A percentile compares a stretch with the other conserved stretches of the same genome.
Conservation (phyloP, 2,888 invertebrate genomes). For the Luperina testacea region DNA sequence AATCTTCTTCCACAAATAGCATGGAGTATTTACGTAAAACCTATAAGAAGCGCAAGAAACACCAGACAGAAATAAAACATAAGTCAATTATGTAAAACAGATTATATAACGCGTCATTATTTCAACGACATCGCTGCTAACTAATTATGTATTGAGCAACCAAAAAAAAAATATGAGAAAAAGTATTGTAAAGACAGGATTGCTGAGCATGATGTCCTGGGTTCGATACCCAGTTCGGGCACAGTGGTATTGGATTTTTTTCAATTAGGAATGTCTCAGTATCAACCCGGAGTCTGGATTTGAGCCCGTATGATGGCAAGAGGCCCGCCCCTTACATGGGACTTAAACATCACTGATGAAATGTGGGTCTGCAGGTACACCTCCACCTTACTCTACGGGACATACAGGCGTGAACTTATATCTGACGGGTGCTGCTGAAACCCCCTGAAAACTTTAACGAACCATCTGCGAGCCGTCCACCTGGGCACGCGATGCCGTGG, state of each 20-base stretch:
- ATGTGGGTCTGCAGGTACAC: background rate
- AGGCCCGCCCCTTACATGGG: no score
- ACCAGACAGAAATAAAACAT: slow-evolving; percentile 13
- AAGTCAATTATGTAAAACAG: slow-evolving; percentile 33
- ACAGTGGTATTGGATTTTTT: background rate
- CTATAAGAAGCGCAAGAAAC: background rate
- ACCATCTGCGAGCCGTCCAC: background rate
- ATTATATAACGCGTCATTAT: slow-evolving; percentile 26
- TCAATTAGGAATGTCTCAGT: no score
- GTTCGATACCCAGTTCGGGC: background rate
- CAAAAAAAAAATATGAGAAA: background rate
- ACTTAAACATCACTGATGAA: background rate
- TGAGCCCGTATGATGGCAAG: no score
- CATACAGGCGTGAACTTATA: background rate
- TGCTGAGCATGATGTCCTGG: background rate
- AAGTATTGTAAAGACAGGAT: background rate
- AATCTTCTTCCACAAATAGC: background rate
- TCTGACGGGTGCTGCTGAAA: background rate
- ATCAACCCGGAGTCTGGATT: no score
- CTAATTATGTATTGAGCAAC: background rate
- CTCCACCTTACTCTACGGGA: background rate
- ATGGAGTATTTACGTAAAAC: background rate
- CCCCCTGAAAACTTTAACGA: background rate
- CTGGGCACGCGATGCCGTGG: background rate
- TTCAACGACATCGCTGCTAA: slow-evolving; percentile 1